Base-by-base conservation (phyloP, 2,888 invertebrate species). In the Lobophora halterata region DNA sequence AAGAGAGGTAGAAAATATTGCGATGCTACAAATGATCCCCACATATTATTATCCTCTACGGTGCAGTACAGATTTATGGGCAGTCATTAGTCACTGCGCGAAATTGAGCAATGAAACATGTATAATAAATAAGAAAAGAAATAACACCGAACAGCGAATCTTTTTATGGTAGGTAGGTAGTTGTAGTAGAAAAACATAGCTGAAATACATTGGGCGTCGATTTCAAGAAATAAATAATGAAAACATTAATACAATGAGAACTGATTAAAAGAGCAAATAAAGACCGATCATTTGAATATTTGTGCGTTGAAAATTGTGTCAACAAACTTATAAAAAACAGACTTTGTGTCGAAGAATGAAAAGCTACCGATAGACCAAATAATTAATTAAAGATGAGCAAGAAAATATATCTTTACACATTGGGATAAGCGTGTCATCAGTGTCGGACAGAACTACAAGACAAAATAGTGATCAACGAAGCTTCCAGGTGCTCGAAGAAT, bases 31-130 rank as follows among this genome's bases (percentile, higher is more conserved):
- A 76, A 74, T 76, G 74, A 78, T 77, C 67, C 72, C 61, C 71
- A 70, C 75, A 79, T 71, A 79, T 77, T 71, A 79, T 77, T 59
- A 79, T 71, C 68, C 79, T 80, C 80, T 63, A 74, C 68, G 77
- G 83, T 75, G 78, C 79, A 76, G 70, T 82, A 70, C 63, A 72
- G 71, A 80, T 81, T 81, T 76, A 80, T 75, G 79, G 73, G 71
- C 70, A 77, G 69, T 79, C 79, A 82, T 82, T 79, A 81, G 79
- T 79, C 78, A 77, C 75, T 64, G 74, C 64, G 77, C 78, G 71
- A 79, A 78, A 83, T 81, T 78, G 71, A 72, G 61, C 74, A 77
- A 78, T 77, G 73, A 79, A 72, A 78, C 77, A 76, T 77, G 76
- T 76, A 81, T 74, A 78, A 79, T 74, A 82, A 79, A 81, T 73